Evolutionary conservation across 2,888 invertebrate genomes (phyloP), one percentile per base, ranked within the genome.

Genomic region (Melikaiella ostensackeni): DNA sequence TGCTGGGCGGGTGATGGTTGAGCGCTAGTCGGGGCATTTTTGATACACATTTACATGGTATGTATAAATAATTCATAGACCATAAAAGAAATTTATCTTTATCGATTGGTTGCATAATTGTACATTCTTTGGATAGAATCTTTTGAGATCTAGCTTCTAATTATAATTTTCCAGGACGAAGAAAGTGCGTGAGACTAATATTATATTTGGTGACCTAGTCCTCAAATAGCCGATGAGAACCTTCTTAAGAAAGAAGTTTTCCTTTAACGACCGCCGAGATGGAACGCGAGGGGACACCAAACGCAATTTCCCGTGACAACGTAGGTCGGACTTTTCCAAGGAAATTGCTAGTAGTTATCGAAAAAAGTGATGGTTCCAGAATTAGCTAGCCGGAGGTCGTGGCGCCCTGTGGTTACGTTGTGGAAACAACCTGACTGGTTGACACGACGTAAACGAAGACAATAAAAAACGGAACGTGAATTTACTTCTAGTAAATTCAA

Each of bases 221-320:
- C n/a, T 46, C 50, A 27, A 70, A 66, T 4, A 19, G 1, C 9
- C 27, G 50, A 70, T 46, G 50, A 50, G 70, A 50, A 27, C 27
- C 16, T 66, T 70, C n/a, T 70, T 30, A 70, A 50, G 50, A 70
- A 70, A 46, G 66, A 66, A 50, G 50, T 70, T 70, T 27, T 70
- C n/a, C 70, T 70, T 70, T 50, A 70, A 70, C 70, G 70, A 63
- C 46, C 33, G 13, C 21, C 24, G 73, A 38, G 38, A 61, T 19
- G 76, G n/a, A 42, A 73, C 27, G 76, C 35, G 75, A 59, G 33
- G 59, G 33, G 75, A 76, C 64, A 74, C 62, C 75, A 77, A 78
- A 77, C 64, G 81, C 82, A 84, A 82, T 83, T 81, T 84, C 80
- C 79, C 75, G 73, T 78, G 83, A 79, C 81, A 81, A 76, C 74